Evolutionary conservation across 2,797 vertebrate genomes (phyloP).

Genomic region (Erethizon dorsatum): DNA sequence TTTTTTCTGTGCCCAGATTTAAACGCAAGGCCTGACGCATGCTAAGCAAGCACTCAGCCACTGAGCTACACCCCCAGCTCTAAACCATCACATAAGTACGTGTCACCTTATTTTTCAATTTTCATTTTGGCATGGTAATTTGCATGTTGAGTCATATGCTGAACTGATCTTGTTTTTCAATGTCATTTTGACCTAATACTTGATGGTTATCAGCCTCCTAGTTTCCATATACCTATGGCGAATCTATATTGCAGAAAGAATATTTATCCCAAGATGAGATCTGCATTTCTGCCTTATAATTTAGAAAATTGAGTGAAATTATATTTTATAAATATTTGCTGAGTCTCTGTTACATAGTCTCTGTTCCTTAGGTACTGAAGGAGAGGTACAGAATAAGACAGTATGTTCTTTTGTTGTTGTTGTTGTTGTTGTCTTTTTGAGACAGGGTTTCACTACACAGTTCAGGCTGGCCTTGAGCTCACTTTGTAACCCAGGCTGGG

Average conservation of each 20-base stretch:
- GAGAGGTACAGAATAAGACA: neutral
- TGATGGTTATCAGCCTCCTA: neutral
- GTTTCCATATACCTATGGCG: neutral
- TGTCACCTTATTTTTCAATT: constrained; percentile 40
- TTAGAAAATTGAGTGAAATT: constrained; percentile 26
- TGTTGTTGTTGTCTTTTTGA: neutral
- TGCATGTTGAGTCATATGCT: neutral
- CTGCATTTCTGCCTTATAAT: constrained; percentile 13
- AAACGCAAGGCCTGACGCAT: neutral
- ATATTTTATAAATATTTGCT: constrained; percentile 12
- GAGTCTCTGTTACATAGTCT: neutral
- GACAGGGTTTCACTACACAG: neutral
- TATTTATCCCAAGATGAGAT: neutral
- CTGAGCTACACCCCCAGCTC: neutral
- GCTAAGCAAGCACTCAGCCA: neutral
- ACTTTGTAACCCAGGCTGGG: neutral
- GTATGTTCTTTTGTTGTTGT: neutral
- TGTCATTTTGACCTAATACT: constrained; percentile 29
- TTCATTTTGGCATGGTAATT: neutral
- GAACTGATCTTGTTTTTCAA: constrained; percentile 2
- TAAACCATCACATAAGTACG: neutral
- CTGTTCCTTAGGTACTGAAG: too few species aligned
- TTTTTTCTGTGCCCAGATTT: neutral
- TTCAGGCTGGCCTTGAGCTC: neutral
- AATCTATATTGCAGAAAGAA: neutral